Evolutionary conservation across 2,888 invertebrate genomes (phyloP).

Genomic region (Camptogramma bilineatum): DNA sequence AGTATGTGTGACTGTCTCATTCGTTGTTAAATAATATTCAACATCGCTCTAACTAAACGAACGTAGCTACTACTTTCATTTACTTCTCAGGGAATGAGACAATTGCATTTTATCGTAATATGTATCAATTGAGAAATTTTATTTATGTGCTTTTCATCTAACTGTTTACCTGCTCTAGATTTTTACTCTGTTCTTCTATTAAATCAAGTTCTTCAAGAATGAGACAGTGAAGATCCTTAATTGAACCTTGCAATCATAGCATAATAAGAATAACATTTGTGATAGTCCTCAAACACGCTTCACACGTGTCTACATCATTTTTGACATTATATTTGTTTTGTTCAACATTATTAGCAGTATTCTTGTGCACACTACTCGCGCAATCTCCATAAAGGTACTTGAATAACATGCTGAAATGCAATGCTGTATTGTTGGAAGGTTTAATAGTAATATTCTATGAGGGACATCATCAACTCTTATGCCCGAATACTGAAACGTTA

Average conservation of each 20-base stretch:
- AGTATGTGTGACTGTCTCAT: constrained; percentile 64
- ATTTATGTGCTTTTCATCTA: constrained; percentile 81
- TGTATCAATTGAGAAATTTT: constrained; percentile 71
- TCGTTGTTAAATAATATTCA: constrained; percentile 52
- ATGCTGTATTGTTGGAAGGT: too few species aligned
- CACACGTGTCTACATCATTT: too few species aligned
- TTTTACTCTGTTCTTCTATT: constrained; percentile 70
- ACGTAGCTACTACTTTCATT: constrained; percentile 31
- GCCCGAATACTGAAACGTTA: too few species aligned
- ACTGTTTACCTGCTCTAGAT: constrained; percentile 68
- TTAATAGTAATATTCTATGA: too few species aligned
- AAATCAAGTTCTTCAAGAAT: not conserved
- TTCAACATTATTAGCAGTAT: too few species aligned
- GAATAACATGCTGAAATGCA: too few species aligned
- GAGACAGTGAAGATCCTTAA: not conserved
- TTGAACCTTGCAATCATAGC: not conserved
- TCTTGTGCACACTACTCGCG: too few species aligned
- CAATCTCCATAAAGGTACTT: too few species aligned
- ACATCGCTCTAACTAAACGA: constrained; percentile 13
- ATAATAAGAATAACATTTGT: too few species aligned
- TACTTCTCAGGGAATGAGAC: constrained; percentile 63
- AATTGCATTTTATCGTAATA: constrained; percentile 67
- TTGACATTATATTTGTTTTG: too few species aligned
- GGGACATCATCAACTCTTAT: too few species aligned
- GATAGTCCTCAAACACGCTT: too few species aligned